Evolutionary conservation across 2,797 vertebrate genomes (phyloP).

Genomic region (Cryptoblepharus egeriae): DNA sequence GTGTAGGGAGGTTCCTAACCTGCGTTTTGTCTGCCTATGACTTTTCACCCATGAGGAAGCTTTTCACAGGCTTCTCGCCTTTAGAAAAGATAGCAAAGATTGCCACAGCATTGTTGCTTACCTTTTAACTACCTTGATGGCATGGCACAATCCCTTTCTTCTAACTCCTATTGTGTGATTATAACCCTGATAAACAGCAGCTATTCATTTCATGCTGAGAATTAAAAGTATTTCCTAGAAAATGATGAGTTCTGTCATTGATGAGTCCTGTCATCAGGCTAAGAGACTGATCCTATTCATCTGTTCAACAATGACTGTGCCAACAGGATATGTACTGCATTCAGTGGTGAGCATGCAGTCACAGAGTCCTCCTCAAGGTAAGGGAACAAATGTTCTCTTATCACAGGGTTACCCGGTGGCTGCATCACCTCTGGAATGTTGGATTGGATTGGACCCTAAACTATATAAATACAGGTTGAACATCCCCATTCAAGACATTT

Average conservation of each 20-base stretch:
- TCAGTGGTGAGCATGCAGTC: too few species aligned
- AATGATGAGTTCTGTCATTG: background rate
- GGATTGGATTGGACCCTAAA: background rate
- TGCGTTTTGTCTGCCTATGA: background rate
- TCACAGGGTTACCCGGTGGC: too few species aligned
- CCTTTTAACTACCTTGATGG: background rate
- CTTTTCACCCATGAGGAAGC: background rate
- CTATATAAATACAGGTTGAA: too few species aligned
- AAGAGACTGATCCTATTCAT: too few species aligned
- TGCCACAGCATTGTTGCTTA: background rate
- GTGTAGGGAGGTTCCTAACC: too few species aligned
- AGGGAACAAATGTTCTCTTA: too few species aligned
- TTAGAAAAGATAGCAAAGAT: background rate
- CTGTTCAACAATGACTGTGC: too few species aligned
- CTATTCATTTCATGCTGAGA: background rate
- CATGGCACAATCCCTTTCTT: background rate
- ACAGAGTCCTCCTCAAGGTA: too few species aligned
- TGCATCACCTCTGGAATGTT: too few species aligned
- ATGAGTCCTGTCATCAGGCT: background rate
- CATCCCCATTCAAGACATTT: too few species aligned
- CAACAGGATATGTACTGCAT: too few species aligned
- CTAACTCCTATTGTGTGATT: background rate
- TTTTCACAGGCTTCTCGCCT: background rate
- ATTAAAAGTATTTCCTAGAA: background rate
- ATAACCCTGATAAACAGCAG: background rate